These are phyloP conservation scores for Eurypyga helias DNA, from an alignment of 2,113 vertebrate species.

Conservation along the genomic window DNA sequence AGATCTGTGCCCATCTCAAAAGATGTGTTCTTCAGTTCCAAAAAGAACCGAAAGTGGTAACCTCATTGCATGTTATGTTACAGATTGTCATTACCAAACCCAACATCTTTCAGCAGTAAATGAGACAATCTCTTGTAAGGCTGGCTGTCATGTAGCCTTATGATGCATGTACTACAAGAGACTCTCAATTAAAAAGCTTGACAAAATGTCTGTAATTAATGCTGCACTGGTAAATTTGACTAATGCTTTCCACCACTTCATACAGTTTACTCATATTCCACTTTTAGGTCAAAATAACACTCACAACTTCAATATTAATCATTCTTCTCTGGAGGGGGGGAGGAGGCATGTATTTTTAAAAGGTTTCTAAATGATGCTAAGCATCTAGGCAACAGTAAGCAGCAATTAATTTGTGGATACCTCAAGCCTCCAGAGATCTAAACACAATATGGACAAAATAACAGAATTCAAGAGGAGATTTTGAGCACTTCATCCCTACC, in stretches of 20 bases:
- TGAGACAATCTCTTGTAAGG: not conserved
- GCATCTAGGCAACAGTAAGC: not conserved
- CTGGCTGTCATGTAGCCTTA: not conserved
- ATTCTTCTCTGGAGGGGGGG: not conserved
- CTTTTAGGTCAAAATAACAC: not conserved
- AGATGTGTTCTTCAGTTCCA: not conserved
- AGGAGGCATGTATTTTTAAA: not conserved
- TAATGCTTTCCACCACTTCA: not conserved
- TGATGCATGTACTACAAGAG: not conserved
- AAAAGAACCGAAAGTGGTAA: not conserved
- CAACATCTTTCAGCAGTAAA: not conserved
- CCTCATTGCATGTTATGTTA: rapidly evolving
- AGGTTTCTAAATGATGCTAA: not conserved
- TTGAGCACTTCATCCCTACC: not conserved
- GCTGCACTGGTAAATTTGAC: not conserved
- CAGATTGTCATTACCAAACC: not conserved
- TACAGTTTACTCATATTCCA: not conserved
- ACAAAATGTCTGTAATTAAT: not conserved
- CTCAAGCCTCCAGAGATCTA: not conserved
- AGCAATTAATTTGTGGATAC: not conserved
- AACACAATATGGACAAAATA: not conserved
- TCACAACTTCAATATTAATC: not conserved
- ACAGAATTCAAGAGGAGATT: not conserved
- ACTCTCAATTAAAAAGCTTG: not conserved
- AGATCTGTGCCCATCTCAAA: not conserved